These are phyloP conservation scores for Phenganax stokvisi DNA, from an alignment of 92 coral and sea anemone species.

Conservation along the genomic window DNA sequence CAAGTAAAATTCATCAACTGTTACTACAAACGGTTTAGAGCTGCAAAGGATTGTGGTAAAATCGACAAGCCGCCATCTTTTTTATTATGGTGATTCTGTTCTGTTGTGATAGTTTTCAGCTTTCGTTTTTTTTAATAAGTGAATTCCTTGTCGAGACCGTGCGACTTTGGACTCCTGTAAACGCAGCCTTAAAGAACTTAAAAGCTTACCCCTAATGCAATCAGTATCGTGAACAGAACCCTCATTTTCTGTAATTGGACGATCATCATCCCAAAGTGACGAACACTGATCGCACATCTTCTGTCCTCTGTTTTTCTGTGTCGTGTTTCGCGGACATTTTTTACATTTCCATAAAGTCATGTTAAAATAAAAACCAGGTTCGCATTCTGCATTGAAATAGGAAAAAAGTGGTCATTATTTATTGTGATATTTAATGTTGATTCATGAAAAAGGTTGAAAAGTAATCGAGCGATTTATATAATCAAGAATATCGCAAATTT, in stretches of 20 bases:
- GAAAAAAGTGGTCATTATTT: neutral
- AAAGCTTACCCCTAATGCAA: conserved; percentile 16
- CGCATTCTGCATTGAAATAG: neutral
- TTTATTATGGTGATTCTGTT: too few relatives aligned
- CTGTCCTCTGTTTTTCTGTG: conserved; percentile 16
- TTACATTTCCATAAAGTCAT: neutral
- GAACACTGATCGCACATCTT: neutral
- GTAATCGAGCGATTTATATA: too few relatives aligned
- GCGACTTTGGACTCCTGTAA: neutral
- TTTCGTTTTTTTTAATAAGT: too few relatives aligned
- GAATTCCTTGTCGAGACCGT: too few relatives aligned
- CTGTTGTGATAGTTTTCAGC: too few relatives aligned
- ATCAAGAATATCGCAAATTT: too few relatives aligned
- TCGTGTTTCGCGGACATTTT: conserved; percentile 27
- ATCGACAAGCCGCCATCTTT: too few relatives aligned
- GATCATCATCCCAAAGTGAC: neutral
- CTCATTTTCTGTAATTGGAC: conserved; percentile 19
- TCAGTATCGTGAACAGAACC: neutral
- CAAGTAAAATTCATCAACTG: too few relatives aligned
- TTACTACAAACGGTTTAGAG: too few relatives aligned
- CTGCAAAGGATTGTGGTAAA: too few relatives aligned
- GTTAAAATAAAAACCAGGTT: conserved; percentile 1
- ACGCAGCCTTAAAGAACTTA: neutral
- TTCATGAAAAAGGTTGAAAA: too few relatives aligned
- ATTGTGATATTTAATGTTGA: too few relatives aligned